Conservation (phyloP, 2,113 vertebrate genomes). For the Psittacus erithacus region DNA sequence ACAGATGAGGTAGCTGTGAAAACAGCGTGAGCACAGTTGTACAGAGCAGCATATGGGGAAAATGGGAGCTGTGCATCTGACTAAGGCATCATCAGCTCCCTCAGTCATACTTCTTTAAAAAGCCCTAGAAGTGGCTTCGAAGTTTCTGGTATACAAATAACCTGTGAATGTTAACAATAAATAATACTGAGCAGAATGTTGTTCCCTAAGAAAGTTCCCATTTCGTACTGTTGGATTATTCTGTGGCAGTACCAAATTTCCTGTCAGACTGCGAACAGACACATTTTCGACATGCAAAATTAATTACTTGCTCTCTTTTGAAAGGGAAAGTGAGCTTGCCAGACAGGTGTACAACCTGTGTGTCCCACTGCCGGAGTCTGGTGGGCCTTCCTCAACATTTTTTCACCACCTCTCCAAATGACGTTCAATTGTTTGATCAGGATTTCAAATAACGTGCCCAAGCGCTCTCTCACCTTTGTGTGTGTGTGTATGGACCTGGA, state of each 20-base stretch:
- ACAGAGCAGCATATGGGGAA: background rate
- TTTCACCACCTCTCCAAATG: background rate
- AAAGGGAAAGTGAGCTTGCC: background rate
- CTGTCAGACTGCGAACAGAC: background rate
- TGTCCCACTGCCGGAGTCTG: background rate
- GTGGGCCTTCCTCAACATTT: background rate
- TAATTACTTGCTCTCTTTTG: background rate
- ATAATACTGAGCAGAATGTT: background rate
- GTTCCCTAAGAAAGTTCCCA: background rate
- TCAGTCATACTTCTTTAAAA: background rate
- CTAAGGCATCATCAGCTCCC: background rate
- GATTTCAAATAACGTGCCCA: slow-evolving; percentile 1
- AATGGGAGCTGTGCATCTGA: background rate
- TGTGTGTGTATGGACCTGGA: background rate
- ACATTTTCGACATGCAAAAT: background rate
- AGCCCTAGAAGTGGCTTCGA: background rate
- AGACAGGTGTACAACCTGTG: background rate
- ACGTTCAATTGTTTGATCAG: background rate
- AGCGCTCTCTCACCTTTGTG: background rate
- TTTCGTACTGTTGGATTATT: background rate
- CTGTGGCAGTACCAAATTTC: background rate
- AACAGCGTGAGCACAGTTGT: background rate
- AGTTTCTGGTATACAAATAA: background rate
- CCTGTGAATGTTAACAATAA: background rate
- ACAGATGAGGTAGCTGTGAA: background rate